phyloP scores from a whole-genome alignment of 2,113 vertebrate species.

The Ceyx margarethae region DNA sequence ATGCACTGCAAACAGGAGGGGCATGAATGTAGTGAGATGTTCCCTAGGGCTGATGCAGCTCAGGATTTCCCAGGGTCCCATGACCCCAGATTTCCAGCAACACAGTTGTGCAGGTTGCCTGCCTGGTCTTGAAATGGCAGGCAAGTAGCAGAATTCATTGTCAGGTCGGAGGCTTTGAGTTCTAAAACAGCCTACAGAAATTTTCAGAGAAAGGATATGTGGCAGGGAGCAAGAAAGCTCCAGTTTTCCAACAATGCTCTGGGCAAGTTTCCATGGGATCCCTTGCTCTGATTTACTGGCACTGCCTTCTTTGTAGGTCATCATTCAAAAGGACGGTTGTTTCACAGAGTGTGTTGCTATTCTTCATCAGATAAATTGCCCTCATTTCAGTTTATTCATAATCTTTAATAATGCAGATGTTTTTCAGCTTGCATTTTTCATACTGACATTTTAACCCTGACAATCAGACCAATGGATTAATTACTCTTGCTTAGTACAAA shows the following conservation, averaged over 20 bases:
- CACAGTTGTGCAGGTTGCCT: neutral
- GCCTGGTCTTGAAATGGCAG: neutral
- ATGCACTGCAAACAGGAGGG: neutral
- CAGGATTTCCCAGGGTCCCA: neutral
- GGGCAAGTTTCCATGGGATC: neutral
- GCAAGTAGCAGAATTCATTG: neutral
- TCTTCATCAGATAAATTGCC: constrained; percentile 18
- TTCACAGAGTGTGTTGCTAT: neutral
- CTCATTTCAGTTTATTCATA: constrained; percentile 41
- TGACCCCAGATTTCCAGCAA: neutral
- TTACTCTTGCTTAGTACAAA: neutral
- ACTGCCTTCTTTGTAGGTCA: neutral
- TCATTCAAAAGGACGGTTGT: neutral
- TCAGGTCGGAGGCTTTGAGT: neutral
- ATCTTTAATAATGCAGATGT: constrained; percentile 46
- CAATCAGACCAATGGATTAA: neutral
- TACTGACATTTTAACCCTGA: constrained; percentile 25
- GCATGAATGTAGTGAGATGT: neutral
- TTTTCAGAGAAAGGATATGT: neutral
- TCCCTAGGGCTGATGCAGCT: neutral
- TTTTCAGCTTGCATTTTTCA: constrained; percentile 44
- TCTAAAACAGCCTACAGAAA: neutral
- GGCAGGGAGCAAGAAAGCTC: neutral
- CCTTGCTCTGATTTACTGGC: neutral
- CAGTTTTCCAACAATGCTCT: neutral